phyloP scores from a whole-genome alignment of 2,888 invertebrate species.

The Neria commutata region DNA sequence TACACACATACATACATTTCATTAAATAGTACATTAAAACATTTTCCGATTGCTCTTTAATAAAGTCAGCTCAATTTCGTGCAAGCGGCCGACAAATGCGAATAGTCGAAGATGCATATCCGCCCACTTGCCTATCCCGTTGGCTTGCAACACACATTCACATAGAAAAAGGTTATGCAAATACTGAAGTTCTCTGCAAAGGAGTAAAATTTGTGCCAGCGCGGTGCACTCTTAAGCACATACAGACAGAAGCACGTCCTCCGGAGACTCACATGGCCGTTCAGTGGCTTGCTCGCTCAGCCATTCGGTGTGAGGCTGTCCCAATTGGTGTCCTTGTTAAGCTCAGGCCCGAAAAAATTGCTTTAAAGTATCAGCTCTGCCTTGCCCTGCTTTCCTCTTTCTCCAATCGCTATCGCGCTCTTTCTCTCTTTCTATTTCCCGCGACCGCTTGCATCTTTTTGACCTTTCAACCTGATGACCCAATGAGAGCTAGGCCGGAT shows the following conservation, averaged over 20 bases:
- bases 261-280: background rate
- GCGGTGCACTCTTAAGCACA: slow-evolving; percentile 26
- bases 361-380: background rate
- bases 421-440: background rate
- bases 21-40: too few relatives aligned
- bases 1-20: too few relatives aligned
- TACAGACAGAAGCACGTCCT: background rate
- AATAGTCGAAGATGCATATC: too few relatives aligned
- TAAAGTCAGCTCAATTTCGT: too few relatives aligned
- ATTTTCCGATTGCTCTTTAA: too few relatives aligned
- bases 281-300: slow-evolving; percentile 9
- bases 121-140: too few relatives aligned
- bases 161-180: slow-evolving; percentile 49
- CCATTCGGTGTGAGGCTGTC: slow-evolving; percentile 29
- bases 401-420: too few relatives aligned
- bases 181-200: slow-evolving; percentile 44
- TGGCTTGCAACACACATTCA: too few relatives aligned
- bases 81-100: too few relatives aligned
- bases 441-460: slow-evolving; percentile 10
- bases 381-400: background rate
- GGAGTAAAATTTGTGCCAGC: slow-evolving; percentile 26
- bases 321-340: slow-evolving; percentile 57
- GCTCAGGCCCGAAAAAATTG: slow-evolving; percentile 21
- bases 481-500: too few relatives aligned
- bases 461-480: too few relatives aligned